These are phyloP conservation scores for Drosophila kuntzei DNA, from an alignment of 2,888 invertebrate species.

Conservation along the genomic window DNA sequence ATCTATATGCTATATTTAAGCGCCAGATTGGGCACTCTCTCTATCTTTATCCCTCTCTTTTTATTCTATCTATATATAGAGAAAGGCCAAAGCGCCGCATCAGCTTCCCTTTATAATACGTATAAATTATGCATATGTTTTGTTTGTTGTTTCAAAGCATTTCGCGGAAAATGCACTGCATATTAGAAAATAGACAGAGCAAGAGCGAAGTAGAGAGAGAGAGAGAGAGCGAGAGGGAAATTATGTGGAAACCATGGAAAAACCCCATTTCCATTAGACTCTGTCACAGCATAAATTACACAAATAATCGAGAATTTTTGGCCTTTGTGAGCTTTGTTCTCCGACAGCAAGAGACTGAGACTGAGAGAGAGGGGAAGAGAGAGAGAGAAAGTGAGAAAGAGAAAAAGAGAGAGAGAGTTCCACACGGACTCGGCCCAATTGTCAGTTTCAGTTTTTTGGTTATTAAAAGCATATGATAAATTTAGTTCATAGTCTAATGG, in stretches of 20 bases:
- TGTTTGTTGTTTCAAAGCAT: slow-evolving; percentile 60
- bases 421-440: not conserved
- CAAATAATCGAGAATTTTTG: slow-evolving; percentile 24
- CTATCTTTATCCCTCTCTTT: not conserved
- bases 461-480: slow-evolving; percentile 26
- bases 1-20: slow-evolving; percentile 34
- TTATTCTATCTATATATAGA: slow-evolving; percentile 4
- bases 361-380: not conserved
- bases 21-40: slow-evolving; percentile 36
- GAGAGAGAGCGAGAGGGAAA: not conserved
- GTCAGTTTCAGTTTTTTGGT: slow-evolving; percentile 7
- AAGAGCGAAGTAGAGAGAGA: not conserved
- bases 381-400: not conserved
- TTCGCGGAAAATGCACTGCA: slow-evolving; percentile 58
- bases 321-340: slow-evolving; percentile 10
- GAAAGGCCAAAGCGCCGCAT: slow-evolving; percentile 23
- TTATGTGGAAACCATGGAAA: slow-evolving; percentile 3
- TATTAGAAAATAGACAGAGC: slow-evolving; percentile 35
- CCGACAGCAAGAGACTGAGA: not conserved
- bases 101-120: slow-evolving; percentile 50
- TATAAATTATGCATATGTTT: slow-evolving; percentile 65
- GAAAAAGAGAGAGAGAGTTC: not conserved
- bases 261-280: slow-evolving; percentile 23
- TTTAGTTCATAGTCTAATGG: slow-evolving; percentile 9
- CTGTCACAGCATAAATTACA: slow-evolving; percentile 33